Base-by-base conservation (phyloP, 2,888 invertebrate genomes). In the Plusia festucae region DNA sequence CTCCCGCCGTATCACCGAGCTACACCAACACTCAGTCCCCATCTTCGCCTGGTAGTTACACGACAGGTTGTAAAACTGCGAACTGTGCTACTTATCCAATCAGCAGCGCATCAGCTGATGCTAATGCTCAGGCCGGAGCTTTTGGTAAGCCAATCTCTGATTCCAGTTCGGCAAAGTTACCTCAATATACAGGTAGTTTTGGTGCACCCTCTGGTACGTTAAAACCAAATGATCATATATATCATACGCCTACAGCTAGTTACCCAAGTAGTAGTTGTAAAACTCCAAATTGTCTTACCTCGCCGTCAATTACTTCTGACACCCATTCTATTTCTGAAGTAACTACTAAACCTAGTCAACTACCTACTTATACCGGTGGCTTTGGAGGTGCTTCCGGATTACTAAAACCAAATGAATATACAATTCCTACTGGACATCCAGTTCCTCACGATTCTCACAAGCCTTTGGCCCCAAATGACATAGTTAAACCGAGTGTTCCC, bases 351-450 rank as follows among this genome's bases (percentile, higher is more conserved):
- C 71, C 79, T 18, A 60, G 27, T 53, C 11, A 78, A 13, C 63
- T 68, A 15, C 75, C 85, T 20, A 24, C 65, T 13, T 89, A 88
- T 57, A 74, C 77, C 4, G 87, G 85, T 60, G 85, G 88, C 20
- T 91, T 91, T 66, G 90, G 90, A 63, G 90, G 86, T 30, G 82
- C 88, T 57, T 24, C 87, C 9, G 91, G 90, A 53, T 73, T 91
- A 65, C 77, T 92, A 62, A 89, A 88, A 67, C 91, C 91, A 4
- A 84, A 88, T 73, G 90, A 90, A 55, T 65, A 65, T 34, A 54
- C 68, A 18, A 60, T 60, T 49, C 60, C 61, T 56, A 44, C 72
- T 54, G 65, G 66, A 3, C 65, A 56, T 59, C 46, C 60, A 11
- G 53, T 52, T 24, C 54, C 57, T 16, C 52, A 49, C 27, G 65